These are phyloP conservation scores for Macrobrachium nipponense DNA, from an alignment of 1,140 invertebrate genomes.

Conservation along the genomic window DNA sequence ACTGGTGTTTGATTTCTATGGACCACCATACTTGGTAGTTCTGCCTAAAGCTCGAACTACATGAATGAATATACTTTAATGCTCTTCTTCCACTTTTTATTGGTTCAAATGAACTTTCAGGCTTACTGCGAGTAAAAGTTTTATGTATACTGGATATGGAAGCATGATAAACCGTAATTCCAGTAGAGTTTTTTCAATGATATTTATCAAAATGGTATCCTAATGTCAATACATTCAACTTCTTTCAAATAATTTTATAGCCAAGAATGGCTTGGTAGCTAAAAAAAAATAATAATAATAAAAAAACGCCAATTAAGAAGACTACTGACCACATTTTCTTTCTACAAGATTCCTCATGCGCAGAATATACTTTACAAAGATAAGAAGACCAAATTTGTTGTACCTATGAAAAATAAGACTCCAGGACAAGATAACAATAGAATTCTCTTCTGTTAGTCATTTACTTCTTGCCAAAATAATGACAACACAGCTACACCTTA, in stretches of 20 bases:
- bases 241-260: slow-evolving; percentile 1
- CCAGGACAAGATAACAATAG: slow-evolving; percentile 41
- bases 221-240: slow-evolving; percentile 14
- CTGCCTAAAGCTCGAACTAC: too few species aligned
- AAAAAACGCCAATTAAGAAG: not conserved
- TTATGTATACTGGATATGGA: not conserved
- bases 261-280: slow-evolving; percentile 16
- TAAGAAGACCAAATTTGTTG: not conserved
- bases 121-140: not conserved
- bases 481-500: slow-evolving; percentile 27
- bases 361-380: not conserved
- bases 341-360: not conserved
- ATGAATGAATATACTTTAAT: too few species aligned
- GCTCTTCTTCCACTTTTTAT: too few species aligned
- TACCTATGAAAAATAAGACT: slow-evolving; percentile 4
- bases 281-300: too few species aligned
- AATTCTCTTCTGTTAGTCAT: slow-evolving; percentile 46
- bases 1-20: too few species aligned
- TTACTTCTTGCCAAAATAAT: slow-evolving; percentile 45
- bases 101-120: too few species aligned
- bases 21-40: too few species aligned
- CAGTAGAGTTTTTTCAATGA: slow-evolving; percentile 3
- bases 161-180: slow-evolving; percentile 5
- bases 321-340: not conserved
- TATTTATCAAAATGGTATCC: slow-evolving; percentile 14